Evolutionary conservation across 2,888 invertebrate genomes (phyloP), one percentile per base, ranked within the genome.

Genomic region (Cryptus viduatorius): DNA sequence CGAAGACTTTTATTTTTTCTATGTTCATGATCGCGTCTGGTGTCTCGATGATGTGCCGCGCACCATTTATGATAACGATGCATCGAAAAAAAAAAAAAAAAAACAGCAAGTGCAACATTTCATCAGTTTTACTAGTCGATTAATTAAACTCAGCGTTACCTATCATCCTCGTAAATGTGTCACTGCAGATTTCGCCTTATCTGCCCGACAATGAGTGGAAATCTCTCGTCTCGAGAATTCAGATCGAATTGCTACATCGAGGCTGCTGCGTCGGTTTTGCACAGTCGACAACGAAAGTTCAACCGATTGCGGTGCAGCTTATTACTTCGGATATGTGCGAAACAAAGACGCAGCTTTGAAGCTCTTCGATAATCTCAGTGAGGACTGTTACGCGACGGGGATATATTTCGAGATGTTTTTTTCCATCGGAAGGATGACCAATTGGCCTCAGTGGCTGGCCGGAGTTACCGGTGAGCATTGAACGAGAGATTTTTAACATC

Each of bases 391-490:
- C 29, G 48, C 42, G n/a, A 65, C 37, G 37, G 12, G 24, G 1
- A 29, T 19, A 53, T 42, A 37, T 37, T 37, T 16, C 10, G 73
- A 53, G 10, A 81, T 84, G 78, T 16, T 61, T 42, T 64, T 65
- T 46, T 53, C 53, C 29, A 68, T 78, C 50, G 31, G 50, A 1
- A 84, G 67, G 19, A 71, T 77, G 44, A 53, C 82, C 4, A 56
- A 85, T 53, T 89, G 90, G 91, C 88, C 90, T 0, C 92, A 92
- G 78, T 91, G 91, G 91, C 78, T 92, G 24, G 89, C 90, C 16
- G 89, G 89, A 12, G 78, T 87, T 5, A 86, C 87, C 56, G 88
- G 92, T 92, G 85, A 87, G 86, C 85, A 59, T 42, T 71, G n/a
- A 16, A 37, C 10, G 1, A 29, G 4, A 48, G 24, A 24, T 24